Base-by-base conservation (phyloP, 2,888 invertebrate genomes). In the Rhamphomyia laevipes region DNA sequence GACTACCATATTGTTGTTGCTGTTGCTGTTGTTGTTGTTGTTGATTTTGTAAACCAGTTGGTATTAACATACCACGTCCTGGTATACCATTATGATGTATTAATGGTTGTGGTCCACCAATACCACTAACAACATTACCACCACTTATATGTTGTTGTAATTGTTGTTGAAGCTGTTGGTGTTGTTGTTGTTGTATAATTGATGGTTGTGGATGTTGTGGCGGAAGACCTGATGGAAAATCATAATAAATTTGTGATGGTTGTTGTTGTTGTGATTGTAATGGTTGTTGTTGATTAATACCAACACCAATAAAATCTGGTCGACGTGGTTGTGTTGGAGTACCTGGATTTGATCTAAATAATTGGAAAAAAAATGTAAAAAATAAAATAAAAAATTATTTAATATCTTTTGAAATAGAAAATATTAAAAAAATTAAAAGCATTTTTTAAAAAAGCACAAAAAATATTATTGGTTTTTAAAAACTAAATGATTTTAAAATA, bases 241-340 rank as follows among this genome's bases (percentile, higher is more conserved):
- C 71, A 59, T 69, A 73, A 60, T 66, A 74, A 55, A 65, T 70
- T 65, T 61, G 68, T 57, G 59, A 63, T 55, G 61, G 56, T 58
- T 61, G 57, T 53, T 62, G 58, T 56, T 61, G 16, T 66, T 63
- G 64, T 16, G 61, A 61, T 56, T 61, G 55, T 56, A 49, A 61
- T 50, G 65, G 59, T 59, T 61, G 58, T 57, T 55, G 61, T 55
- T 59, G 71, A 66, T 66, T 65, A 61, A 58, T 61, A 54, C 65
- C 67, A 37, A 87, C 85, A 61, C 86, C 82, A 68, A 89, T 88
- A 74, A 89, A 90, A 74, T 89, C 89, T 51, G 89, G 89, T 59
- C 89, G 80, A 64, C 88, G 80, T 60, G 87, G 85, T 77, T 87
- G 87, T 63, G 90, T 90, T 63, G 91, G 91, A 64, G 90, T 90